phyloP scores from a whole-genome alignment of 2,113 vertebrate species.

The Colaptes auratus region DNA sequence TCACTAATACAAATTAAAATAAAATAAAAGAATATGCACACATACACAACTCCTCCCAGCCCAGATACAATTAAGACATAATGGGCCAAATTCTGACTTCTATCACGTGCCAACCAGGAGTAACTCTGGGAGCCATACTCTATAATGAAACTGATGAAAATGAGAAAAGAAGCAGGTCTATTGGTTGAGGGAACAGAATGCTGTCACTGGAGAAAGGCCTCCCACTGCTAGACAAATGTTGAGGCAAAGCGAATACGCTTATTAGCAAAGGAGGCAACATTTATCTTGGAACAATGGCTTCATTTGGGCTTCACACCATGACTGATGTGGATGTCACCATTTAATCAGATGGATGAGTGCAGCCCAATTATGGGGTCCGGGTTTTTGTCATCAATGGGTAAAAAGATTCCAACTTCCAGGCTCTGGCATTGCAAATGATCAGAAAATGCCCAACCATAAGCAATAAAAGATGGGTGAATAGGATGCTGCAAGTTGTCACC shows the following conservation, averaged over 20 bases:
- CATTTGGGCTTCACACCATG: not conserved
- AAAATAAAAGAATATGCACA: not conserved
- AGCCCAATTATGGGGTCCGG: not conserved
- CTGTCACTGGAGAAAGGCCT: not conserved
- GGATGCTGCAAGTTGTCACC: not conserved
- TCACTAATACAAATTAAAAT: not conserved
- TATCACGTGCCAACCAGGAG: not conserved
- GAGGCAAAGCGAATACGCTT: conserved; percentile 11
- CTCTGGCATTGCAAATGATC: not conserved
- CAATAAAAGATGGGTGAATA: not conserved
- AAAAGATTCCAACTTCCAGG: not conserved
- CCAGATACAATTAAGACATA: not conserved
- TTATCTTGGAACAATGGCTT: conserved; percentile 15
- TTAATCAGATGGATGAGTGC: not conserved
- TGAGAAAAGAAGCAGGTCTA: not conserved
- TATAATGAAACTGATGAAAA: not conserved
- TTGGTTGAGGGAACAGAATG: not conserved
- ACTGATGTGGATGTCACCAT: not conserved
- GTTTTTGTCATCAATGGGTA: not conserved
- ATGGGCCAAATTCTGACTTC: not conserved
- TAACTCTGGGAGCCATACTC: not conserved
- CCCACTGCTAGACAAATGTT: conserved; percentile 35
- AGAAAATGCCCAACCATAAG: not conserved
- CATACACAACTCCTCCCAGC: not conserved
- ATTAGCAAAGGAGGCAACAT: conserved; percentile 3